Base-by-base conservation (phyloP, 1,140 invertebrate genomes). In the Drosophila repleta region DNA sequence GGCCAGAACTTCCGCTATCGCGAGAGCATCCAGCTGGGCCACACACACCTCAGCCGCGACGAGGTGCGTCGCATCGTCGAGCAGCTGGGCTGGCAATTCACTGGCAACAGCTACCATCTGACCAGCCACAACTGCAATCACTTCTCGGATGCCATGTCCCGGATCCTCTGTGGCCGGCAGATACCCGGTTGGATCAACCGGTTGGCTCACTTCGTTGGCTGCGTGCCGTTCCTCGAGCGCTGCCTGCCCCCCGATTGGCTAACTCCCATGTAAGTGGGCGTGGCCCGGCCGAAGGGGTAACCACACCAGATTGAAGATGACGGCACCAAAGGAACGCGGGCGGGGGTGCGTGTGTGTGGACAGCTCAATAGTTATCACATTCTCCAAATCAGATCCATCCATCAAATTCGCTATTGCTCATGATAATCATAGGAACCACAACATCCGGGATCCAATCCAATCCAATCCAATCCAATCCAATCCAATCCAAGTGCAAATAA, bases 91-190 rank as follows among this genome's bases (percentile, higher is more conserved):
- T 97, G 97, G 91, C 97, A 99, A 90, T 99, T 98, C 92, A 94
- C 97, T 75, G 98, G 98, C 41, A 97, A 99, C 92, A 94, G 96
- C 77, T 99, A 99, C 91, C 98, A 99, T 92, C 93, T 99, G 29
- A 98, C 99, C 94, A 97, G 97, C 84, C 98, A 99, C 93, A 99
- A 99, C 92, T 99, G 98, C 91, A 99, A 99, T 92, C 98, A 99
- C 91, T 99, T 99, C 93, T 96, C 97, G 41, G 95, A 96, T 60
- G 94, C 96, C 51, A 94, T 99, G 69, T 96, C 96, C 76, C 95
- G 97, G 93, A 97, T 97, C 74, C 93, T 99, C 32, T 98, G 97
- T 91, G 97, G 97, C 10, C 95, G 96, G 92, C 96, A 98, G 71
- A 98, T 99, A 73, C 98, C 98, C 3, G 94, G 96, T 48, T 99